These are phyloP conservation scores for Cladorhizidae sp. DNA, from an alignment of 37 sponge, comb jelly and placozoan species.

Conservation along the genomic window DNA sequence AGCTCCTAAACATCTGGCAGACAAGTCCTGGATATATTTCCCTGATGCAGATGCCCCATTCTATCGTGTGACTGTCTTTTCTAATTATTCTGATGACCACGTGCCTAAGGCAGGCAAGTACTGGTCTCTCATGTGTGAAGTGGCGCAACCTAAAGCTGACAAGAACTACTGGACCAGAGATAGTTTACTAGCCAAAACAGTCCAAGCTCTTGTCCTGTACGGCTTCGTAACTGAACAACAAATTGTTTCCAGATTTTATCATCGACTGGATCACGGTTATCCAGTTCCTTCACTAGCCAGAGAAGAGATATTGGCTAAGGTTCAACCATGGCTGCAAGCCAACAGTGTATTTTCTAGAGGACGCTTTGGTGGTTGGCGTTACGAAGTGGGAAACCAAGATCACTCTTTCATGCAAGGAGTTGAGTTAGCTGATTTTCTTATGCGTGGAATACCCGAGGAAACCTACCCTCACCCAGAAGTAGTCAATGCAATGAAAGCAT, in stretches of 20 bases:
- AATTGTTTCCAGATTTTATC: slow-evolving; percentile 35
- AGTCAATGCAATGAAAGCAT: slow-evolving; percentile 40
- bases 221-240: slow-evolving; percentile 20
- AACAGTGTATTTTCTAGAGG: slow-evolving; percentile 26
- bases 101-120: slow-evolving; percentile 29
- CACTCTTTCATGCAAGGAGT: slow-evolving; percentile 56
- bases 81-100: slow-evolving; percentile 49
- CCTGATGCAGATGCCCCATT: slow-evolving; percentile 55
- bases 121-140: slow-evolving; percentile 66
- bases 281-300: slow-evolving; percentile 41
- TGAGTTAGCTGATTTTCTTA: slow-evolving; percentile 36
- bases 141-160: slow-evolving; percentile 16
- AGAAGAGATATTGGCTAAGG: background rate
- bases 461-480: slow-evolving; percentile 20
- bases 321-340: slow-evolving; percentile 41
- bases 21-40: slow-evolving; percentile 62
- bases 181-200: background rate
- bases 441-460: slow-evolving; percentile 24
- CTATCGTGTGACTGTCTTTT: slow-evolving; percentile 56
- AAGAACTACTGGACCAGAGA: slow-evolving; percentile 13
- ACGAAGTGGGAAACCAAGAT: slow-evolving; percentile 48
- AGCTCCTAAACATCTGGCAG: slow-evolving; percentile 20
- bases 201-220: slow-evolving; percentile 21
- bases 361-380: slow-evolving; percentile 49
- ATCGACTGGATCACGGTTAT: slow-evolving; percentile 39